Percentiles rank a stretch among this genome's conserved stretches.
phyloP scores from a whole-genome alignment of 2,888 invertebrate genomes.

The Ypsolopha scabrella region DNA sequence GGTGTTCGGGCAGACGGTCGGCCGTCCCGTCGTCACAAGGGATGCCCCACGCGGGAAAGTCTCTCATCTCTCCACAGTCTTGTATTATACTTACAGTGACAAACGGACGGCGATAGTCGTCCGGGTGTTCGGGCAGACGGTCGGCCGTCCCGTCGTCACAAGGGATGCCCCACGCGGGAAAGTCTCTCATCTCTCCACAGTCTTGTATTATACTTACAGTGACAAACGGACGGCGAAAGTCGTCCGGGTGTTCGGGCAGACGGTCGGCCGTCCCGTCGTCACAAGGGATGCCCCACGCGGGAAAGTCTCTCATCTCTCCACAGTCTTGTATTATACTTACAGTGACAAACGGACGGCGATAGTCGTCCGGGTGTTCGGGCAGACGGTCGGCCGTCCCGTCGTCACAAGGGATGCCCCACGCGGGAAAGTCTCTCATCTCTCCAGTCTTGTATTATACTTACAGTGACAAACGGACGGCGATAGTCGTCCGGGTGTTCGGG shows the following conservation, averaged over 20 bases:
- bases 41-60: too few relatives aligned
- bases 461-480: constrained; percentile 17
- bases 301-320: too few relatives aligned
- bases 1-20: too few relatives aligned
- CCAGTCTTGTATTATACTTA: constrained; percentile 76
- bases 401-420: constrained; percentile 75
- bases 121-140: constrained; percentile 80
- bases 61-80: too few relatives aligned
- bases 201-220: constrained; percentile 67
- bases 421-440: constrained; percentile 66
- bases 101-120: constrained; percentile 62
- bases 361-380: constrained; percentile 85
- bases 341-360: constrained; percentile 14
- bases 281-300: too few relatives aligned
- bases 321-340: constrained; percentile 17
- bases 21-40: too few relatives aligned
- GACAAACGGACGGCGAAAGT: too few relatives aligned
- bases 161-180: constrained; percentile 73
- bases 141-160: constrained; percentile 81
- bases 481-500: constrained; percentile 85
- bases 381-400: constrained; percentile 79
- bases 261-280: too few relatives aligned
- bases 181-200: constrained; percentile 77
- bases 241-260: too few relatives aligned
- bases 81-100: constrained; percentile 20